Base-by-base conservation (phyloP, 2,888 invertebrate species). In the Agrotis puta region DNA sequence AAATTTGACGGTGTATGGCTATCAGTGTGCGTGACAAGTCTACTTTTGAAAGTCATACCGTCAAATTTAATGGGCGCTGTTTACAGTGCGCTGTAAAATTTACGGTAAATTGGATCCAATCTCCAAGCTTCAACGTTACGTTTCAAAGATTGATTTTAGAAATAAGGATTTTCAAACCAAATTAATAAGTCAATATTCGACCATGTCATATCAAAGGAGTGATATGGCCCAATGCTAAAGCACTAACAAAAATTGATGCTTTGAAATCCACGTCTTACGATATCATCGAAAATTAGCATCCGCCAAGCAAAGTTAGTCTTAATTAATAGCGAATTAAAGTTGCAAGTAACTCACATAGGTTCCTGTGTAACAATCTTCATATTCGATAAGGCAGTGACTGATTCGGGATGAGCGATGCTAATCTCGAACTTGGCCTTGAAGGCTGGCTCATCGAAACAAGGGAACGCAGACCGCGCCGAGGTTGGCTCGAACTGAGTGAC, bases 381-480 rank as follows among this genome's bases (percentile, higher is more conserved):
- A 85, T 98, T 98, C 27, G 98, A 97, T 24, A 98, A 91, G 1
- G 97, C 97, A 43, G 96, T 96, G 92, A 97, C 95, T 85, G 97
- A 97, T 54, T 96, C 92, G 22, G 96, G 96, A 85, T 97, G 97
- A 3, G 97, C 97, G 27, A 98, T 96, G 64, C 97, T 97, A 86
- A 98, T 97, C 87, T 97, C 97, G 90, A 98, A 98, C 79, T 96
- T 96, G 18, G 98, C 97, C 93, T 98, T 98, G 88, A 98, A 97
- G 16, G 97, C 97, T 0, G 98, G 97, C 87, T 98, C 98, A 87
- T 98, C 98, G 89, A 98, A 98, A 88, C 98, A 98, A 0, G 98
- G 98, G 89, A 98, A 98, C 1, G 97, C 97, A 11, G 96, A 92
- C 50, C 97, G 92, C 0, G 97, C 97, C 45, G 96, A 96, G 0